These are phyloP conservation scores for Megaceryle torquata DNA, from an alignment of 2,113 vertebrate species.

Conservation along the genomic window DNA sequence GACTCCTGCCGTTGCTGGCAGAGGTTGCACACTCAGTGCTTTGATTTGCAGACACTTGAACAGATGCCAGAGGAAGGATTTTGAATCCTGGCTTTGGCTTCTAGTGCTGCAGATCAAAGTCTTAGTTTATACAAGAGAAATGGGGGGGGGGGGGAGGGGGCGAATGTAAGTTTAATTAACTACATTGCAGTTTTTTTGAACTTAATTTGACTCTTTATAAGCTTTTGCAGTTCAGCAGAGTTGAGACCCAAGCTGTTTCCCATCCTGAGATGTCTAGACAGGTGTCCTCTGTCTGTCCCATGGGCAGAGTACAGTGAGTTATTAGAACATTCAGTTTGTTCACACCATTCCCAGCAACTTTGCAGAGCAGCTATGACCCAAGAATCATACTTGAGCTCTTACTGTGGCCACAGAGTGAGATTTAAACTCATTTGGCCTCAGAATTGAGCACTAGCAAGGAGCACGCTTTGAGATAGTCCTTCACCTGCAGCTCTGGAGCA, in stretches of 20 bases:
- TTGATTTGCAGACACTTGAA: not conserved
- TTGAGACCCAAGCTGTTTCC: not conserved
- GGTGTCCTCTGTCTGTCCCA: not conserved
- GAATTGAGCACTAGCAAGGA: not conserved
- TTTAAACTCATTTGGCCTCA: not conserved
- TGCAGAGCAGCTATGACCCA: not conserved
- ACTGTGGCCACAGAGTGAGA: not conserved
- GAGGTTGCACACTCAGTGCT: accelerated
- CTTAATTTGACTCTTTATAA: not conserved
- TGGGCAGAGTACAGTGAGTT: not conserved
- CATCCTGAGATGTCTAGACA: too few species aligned
- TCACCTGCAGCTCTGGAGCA: not conserved
- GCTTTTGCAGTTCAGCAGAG: not conserved
- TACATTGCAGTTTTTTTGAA: not conserved
- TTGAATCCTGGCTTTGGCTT: not conserved
- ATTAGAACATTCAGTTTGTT: not conserved
- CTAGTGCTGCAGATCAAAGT: not conserved
- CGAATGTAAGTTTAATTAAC: not conserved
- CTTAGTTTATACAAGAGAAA: not conserved
- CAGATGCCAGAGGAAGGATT: not conserved
- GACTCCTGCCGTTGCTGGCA: not conserved
- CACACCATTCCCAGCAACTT: not conserved
- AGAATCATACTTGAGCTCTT: not conserved
- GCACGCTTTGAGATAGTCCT: not conserved
- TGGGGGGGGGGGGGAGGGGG: accelerated